Evolutionary conservation across 2,888 invertebrate genomes (phyloP).

Genomic region (Pheosia gnoma): DNA sequence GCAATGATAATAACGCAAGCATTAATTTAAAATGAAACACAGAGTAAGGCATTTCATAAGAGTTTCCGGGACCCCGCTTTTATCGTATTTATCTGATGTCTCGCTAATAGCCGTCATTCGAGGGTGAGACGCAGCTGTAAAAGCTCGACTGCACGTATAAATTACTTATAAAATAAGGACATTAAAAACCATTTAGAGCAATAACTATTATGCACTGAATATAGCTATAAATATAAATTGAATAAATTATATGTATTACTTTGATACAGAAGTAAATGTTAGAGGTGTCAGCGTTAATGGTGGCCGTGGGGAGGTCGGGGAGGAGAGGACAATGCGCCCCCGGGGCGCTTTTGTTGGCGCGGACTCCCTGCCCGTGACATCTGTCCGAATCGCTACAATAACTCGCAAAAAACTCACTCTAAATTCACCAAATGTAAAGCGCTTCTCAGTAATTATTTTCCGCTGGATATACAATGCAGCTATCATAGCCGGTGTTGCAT

Average conservation of each 20-base stretch:
- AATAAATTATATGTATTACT: slow-evolving; percentile 77
- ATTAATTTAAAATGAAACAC: slow-evolving; percentile 44
- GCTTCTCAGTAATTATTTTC: slow-evolving; percentile 67
- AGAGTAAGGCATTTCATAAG: slow-evolving; percentile 51
- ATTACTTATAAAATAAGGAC: slow-evolving; percentile 79
- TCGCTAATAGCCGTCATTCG: slow-evolving; percentile 73
- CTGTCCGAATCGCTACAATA: slow-evolving; percentile 82
- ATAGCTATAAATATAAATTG: slow-evolving; percentile 75
- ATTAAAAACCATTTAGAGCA: slow-evolving; percentile 82
- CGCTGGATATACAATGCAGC: slow-evolving; percentile 63
- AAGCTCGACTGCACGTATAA: slow-evolving; percentile 62
- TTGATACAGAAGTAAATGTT: slow-evolving; percentile 75
- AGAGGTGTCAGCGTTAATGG: slow-evolving; percentile 80
- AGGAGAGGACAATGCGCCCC: slow-evolving; percentile 75
- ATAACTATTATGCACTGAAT: slow-evolving; percentile 73
- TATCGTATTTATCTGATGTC: slow-evolving; percentile 72
- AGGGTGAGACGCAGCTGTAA: slow-evolving; percentile 78
- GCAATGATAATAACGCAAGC: slow-evolving; percentile 33
- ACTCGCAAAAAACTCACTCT: slow-evolving; percentile 79
- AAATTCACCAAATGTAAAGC: slow-evolving; percentile 73
- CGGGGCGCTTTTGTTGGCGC: slow-evolving; percentile 77
- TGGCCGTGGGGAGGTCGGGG: slow-evolving; percentile 66
- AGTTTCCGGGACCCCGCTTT: slow-evolving; percentile 63
- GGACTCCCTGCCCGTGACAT: slow-evolving; percentile 79
- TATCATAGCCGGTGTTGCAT: slow-evolving; percentile 46